Conservation (phyloP, 2,888 invertebrate species). For the Hirtodrosophila histrioides region DNA sequence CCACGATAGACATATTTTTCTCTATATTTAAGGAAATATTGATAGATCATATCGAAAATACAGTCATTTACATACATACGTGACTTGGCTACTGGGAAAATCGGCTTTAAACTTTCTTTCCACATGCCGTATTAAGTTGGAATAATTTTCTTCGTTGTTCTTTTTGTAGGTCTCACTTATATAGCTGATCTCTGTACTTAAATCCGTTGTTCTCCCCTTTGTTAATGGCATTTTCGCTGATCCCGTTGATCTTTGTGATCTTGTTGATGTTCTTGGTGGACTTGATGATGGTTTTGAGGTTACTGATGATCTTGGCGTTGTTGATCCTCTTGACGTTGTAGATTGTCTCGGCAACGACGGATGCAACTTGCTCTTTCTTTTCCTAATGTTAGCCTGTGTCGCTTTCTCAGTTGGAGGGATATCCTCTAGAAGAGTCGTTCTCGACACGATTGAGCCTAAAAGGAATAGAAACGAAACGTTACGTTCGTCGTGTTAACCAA, state of each 20-base stretch:
- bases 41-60: neutral
- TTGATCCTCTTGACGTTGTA: too few relatives aligned
- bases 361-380: neutral
- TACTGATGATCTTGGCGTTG: too few relatives aligned
- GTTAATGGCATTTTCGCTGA: neutral
- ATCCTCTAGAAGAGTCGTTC: neutral
- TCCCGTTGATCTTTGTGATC: neutral
- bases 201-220: too few relatives aligned
- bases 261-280: too few relatives aligned
- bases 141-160: neutral
- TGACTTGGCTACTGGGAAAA: conserved; percentile 38
- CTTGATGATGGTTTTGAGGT: neutral
- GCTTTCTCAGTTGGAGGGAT: neutral
- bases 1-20: conserved; percentile 87
- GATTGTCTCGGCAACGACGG: neutral
- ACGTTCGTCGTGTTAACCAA: too few relatives aligned
- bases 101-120: conserved; percentile 23
- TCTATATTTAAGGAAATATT: conserved; percentile 77
- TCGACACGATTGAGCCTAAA: neutral
- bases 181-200: neutral
- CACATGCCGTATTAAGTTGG: conserved; percentile 1
- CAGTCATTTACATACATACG: conserved; percentile 23
- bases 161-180: neutral
- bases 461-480: too few relatives aligned
- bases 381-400: conserved; percentile 1